Evolutionary conservation across 2,888 invertebrate species (phyloP).

Genomic region (Prosopocoilus inquinatus): DNA sequence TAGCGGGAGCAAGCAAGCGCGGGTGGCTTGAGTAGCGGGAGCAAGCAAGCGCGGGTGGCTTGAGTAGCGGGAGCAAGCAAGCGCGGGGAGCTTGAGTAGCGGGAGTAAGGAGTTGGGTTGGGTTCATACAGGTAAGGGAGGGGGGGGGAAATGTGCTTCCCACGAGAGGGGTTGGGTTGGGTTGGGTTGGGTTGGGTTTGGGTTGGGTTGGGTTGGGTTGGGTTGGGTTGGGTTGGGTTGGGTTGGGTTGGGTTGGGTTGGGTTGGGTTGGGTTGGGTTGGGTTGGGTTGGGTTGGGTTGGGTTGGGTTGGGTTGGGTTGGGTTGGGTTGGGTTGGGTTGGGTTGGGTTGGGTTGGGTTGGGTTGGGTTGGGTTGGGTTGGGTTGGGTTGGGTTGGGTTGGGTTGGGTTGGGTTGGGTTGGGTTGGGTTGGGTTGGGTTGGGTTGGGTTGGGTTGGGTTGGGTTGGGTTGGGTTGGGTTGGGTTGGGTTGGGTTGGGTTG

Average conservation of each 20-base stretch:
- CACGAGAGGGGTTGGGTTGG: too few relatives aligned
- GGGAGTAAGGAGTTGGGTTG: too few relatives aligned
- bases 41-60: too few relatives aligned
- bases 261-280: constrained; percentile 5
- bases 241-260: constrained; percentile 2
- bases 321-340: neutral
- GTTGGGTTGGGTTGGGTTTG: too few relatives aligned
- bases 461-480: neutral
- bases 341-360: neutral
- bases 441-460: neutral
- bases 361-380: neutral
- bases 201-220: too few relatives aligned
- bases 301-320: neutral
- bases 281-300: neutral
- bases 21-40: too few relatives aligned
- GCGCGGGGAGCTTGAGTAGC: too few relatives aligned
- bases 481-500: neutral
- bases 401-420: neutral
- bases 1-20: too few relatives aligned
- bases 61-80: too few relatives aligned
- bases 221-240: constrained; percentile 3
- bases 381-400: neutral
- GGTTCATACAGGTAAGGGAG: too few relatives aligned
- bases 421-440: neutral
- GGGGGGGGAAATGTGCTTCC: too few relatives aligned